These are phyloP conservation scores for Coenonympha arcania DNA, from an alignment of 2,888 invertebrate genomes.

Conservation along the genomic window DNA sequence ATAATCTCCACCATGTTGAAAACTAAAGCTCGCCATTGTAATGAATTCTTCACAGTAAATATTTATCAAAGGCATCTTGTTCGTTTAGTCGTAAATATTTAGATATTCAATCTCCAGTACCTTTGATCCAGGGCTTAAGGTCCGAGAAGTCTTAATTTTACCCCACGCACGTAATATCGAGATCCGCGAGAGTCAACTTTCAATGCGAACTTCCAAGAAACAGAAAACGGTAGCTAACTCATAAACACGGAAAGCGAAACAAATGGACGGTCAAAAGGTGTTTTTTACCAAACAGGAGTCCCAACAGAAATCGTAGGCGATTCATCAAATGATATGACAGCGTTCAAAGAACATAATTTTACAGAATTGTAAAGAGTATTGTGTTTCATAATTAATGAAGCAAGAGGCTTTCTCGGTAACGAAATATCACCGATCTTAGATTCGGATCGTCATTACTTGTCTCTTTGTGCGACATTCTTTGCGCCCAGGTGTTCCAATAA, in stretches of 20 bases:
- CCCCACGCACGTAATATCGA: constrained; percentile 25
- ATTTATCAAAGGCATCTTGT: constrained; percentile 4
- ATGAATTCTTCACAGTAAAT: background rate
- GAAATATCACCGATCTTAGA: constrained; percentile 70
- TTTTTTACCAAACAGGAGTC: constrained; percentile 46
- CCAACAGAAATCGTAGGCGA: constrained; percentile 39
- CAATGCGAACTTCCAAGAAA: constrained; percentile 25
- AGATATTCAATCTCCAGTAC: constrained; percentile 21
- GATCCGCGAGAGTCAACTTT: constrained; percentile 14
- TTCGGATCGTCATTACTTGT: constrained; percentile 71
- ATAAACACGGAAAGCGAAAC: constrained; percentile 28
- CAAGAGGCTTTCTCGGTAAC: constrained; percentile 71
- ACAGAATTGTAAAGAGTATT: constrained; percentile 67
- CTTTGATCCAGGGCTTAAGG: constrained; percentile 15
- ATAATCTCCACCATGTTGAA: no score
- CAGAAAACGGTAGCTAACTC: constrained; percentile 28
- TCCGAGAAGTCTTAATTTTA: constrained; percentile 24
- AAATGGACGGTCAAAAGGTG: constrained; percentile 19
- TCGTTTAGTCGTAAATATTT: constrained; percentile 16
- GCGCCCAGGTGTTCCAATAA: constrained; percentile 74
- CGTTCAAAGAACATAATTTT: constrained; percentile 64
- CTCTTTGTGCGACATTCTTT: constrained; percentile 74
- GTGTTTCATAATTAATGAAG: constrained; percentile 75
- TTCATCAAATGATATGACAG: constrained; percentile 70
- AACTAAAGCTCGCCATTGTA: no score